These are phyloP conservation scores for Squalus acanthias DNA, from an alignment of 2,797 vertebrate genomes.

Conservation along the genomic window DNA sequence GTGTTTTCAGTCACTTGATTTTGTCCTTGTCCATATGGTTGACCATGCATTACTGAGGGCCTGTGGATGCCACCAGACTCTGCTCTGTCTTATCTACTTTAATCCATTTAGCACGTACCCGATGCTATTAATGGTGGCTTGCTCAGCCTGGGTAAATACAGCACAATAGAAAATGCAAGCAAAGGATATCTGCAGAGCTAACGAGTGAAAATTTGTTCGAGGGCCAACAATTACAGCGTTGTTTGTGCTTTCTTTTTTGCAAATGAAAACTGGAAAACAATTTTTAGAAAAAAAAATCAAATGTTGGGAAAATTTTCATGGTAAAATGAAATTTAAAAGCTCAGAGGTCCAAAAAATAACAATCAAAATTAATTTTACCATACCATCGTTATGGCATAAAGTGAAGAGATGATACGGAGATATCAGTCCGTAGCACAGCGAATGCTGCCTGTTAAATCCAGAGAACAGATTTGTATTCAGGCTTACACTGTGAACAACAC, in stretches of 20 bases:
- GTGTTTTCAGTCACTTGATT: background rate
- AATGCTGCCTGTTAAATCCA: conserved; percentile 10
- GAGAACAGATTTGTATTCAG: conserved; percentile 28
- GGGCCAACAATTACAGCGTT: background rate
- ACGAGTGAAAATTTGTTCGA: background rate
- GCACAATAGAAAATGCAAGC: background rate
- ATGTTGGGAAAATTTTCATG: background rate
- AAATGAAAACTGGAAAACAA: background rate
- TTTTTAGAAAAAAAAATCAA: background rate
- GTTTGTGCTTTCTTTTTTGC: background rate
- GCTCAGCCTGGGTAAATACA: background rate
- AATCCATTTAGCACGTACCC: background rate
- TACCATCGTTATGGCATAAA: background rate
- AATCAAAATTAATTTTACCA: conserved; percentile 21
- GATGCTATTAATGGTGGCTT: background rate
- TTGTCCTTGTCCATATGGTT: background rate
- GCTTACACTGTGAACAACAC: conserved; percentile 17
- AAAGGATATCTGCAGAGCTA: background rate
- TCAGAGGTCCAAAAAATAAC: background rate
- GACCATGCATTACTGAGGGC: background rate
- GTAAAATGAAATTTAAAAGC: background rate
- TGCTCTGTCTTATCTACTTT: background rate
- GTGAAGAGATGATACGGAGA: background rate
- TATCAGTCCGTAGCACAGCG: background rate
- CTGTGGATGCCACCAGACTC: background rate